Evolutionary conservation across 2,888 invertebrate species (phyloP), one percentile per base, ranked within the genome.

Genomic region (Byasa hedistus): DNA sequence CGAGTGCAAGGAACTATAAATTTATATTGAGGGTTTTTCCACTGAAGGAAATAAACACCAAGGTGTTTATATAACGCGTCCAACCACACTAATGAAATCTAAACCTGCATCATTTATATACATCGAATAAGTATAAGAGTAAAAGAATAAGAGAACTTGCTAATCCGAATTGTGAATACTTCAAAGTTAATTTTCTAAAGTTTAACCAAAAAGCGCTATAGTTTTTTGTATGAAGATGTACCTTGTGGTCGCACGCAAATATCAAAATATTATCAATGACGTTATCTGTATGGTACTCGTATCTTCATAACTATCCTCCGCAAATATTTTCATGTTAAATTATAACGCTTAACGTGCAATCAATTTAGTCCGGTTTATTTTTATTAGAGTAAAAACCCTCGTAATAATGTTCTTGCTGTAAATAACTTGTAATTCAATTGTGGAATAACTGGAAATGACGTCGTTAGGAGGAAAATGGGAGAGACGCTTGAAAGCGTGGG

Each of bases 91-190:
- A 60, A 64, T 64, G n/a, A 57, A 67, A 67, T 56, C 52, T 67
- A 63, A 67, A 64, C 56, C 17, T 59, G 60, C 63, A 64, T 61
- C 61, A 64, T 64, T 64, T 64, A 57, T 63, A n/a, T n/a, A n/a
- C n/a, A n/a, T n/a, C n/a, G n/a, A n/a, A n/a, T n/a, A n/a, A n/a
- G n/a, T n/a, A n/a, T n/a, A n/a, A 59, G 59, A 60, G 57, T 64
- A 61, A 57, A 62, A 61, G 59, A 55, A 60, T 58, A 8, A 27
- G 65, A 24, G 62, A 54, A 62, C 58, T 57, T 58, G 39, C 58
- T 58, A 62, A 62, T 58, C 66, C 32, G 32, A n/a, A n/a, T n/a
- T n/a, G n/a, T n/a, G n/a, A n/a, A n/a, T n/a, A n/a, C n/a, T n/a
- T n/a, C n/a, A n/a, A n/a, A n/a, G n/a, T n/a, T n/a, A n/a, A n/a